Evolutionary conservation across 2,113 vertebrate genomes (phyloP).

Genomic region (Sturnus vulgaris): DNA sequence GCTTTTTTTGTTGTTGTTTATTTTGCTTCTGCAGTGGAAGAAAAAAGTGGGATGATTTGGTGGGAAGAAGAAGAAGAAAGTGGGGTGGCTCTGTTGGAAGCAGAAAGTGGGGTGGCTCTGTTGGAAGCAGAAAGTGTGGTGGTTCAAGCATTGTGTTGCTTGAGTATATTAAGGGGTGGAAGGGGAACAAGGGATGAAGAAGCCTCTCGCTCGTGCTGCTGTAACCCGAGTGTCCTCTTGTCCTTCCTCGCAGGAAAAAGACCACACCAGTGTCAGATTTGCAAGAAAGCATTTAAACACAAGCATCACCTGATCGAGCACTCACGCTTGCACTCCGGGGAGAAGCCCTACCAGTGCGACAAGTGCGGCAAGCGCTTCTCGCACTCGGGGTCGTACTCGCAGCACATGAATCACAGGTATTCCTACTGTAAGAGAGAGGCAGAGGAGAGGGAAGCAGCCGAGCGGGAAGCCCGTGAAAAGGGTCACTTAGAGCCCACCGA

Average conservation of each 20-base stretch:
- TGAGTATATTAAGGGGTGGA: neutral
- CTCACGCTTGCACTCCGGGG: conserved; percentile 96
- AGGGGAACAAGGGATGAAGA: neutral
- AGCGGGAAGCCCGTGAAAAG: conserved; percentile 94
- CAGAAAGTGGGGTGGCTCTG: neutral
- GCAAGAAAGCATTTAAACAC: conserved; percentile 99
- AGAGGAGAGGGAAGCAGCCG: conserved; percentile 94
- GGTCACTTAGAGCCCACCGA: conserved; percentile 94
- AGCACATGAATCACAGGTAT: conserved; percentile 99
- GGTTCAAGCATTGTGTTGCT: neutral
- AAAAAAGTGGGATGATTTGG: neutral
- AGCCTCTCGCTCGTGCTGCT: neutral
- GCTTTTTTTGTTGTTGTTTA: neutral
- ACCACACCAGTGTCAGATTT: conserved; percentile 99
- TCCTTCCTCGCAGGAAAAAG: conserved; percentile 88
- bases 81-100: neutral
- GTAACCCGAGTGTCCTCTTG: conserved; percentile 60
- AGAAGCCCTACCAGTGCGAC: conserved; percentile 99
- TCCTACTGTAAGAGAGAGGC: conserved; percentile 99
- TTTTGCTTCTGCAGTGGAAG: neutral
- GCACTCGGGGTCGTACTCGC: conserved; percentile 98
- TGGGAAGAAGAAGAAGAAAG: neutral
- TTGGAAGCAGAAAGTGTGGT: neutral
- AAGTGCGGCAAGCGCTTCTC: conserved; percentile 99
- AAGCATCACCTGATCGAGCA: conserved; percentile 99